Evolutionary conservation across 2,113 vertebrate species (phyloP), one percentile per base, ranked within the genome.

Genomic region (Microtus oregoni): DNA sequence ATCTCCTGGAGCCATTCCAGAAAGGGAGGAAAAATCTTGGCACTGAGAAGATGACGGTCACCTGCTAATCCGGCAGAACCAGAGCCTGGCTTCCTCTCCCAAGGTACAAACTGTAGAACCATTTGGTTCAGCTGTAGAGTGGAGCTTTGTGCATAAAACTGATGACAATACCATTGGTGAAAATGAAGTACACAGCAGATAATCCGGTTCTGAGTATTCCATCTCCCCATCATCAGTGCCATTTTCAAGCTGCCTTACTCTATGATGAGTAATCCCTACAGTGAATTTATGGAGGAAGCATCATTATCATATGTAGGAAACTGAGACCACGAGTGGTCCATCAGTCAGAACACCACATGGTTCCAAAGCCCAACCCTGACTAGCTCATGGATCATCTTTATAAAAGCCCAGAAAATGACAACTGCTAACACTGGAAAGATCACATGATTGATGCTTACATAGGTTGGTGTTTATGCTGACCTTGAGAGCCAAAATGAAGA

Each of bases 401-500:
- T 47, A 73, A 95, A 91, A 72, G 28, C 68, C 76, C 24, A 47
- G 9, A 81, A 85, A 90, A 11, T 4, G 79, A 88, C 35, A 19
- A 70, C 15, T 55, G 19, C 61, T 82, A 7, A 47, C 58, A 77
- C 82, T 95, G 78, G 68, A 52, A 92, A 94, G 93, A 76, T 7
- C 55, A 20, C 30, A 76, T 35, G 58, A 70, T 63, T 47, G 32
- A 63, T 73, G 55, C 41, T 82, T 94, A 86, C 30, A 15, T 58
- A 26, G 63, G 77, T 70, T 52, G 35, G 61, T 92, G 77, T 35
- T 12, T 68, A 30, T 82, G 77, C 77, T 72, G 44, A 82, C 22
- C 41, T 47, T 20, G 17, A 79, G 14, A 78, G 28, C 63, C 87
- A 81, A 95, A 75, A 12, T 14, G 22, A 91, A 90, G 65, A 97